phyloP scores from a whole-genome alignment of 2,797 vertebrate species.

The Pelochelys cantorii region DNA sequence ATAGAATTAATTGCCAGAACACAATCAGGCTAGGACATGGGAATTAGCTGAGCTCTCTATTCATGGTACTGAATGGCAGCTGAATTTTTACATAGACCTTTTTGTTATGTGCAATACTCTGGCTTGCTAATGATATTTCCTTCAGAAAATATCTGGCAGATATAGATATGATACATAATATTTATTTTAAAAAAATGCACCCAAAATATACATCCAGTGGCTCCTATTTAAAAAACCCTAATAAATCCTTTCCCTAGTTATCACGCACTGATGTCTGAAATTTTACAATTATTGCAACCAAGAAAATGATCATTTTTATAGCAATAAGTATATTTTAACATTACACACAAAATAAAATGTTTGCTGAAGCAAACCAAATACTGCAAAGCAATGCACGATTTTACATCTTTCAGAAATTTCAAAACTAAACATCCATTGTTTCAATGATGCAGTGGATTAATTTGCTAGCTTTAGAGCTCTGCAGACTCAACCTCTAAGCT shows the following conservation, averaged over 20 bases:
- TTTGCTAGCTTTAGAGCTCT: neutral
- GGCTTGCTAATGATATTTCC: neutral
- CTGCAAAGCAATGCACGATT: neutral
- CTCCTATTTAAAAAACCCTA: neutral
- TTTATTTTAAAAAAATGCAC: too few species aligned
- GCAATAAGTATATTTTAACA: slow-evolving; percentile 11
- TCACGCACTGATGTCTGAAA: neutral
- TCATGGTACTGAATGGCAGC: neutral
- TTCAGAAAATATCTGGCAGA: neutral
- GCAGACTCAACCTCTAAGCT: neutral
- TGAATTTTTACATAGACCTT: neutral
- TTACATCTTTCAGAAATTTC: neutral
- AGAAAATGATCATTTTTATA: slow-evolving; percentile 26
- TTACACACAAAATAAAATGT: neutral
- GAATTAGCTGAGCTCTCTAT: neutral
- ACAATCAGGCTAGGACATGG: neutral
- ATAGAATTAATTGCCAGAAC: neutral
- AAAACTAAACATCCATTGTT: neutral
- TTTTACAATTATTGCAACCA: neutral
- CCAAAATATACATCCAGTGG: neutral
- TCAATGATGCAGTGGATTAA: neutral
- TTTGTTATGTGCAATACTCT: neutral
- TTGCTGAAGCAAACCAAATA: neutral
- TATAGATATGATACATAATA: neutral
- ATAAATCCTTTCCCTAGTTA: neutral